A percentile compares a stretch with the other conserved stretches of the same genome.
Conservation (phyloP, 2,888 invertebrate species). For the Phymatocera aterrima region DNA sequence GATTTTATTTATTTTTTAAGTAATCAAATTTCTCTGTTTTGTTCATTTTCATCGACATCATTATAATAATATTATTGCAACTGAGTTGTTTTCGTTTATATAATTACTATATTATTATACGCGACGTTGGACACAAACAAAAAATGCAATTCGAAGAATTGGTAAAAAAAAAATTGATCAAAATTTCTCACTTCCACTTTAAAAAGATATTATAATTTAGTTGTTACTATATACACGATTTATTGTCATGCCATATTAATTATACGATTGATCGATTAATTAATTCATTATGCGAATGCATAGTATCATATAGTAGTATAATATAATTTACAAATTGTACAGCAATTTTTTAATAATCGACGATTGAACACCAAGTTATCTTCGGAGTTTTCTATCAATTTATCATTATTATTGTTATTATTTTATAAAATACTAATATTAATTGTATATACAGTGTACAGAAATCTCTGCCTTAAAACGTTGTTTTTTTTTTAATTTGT, state of each 20-base stretch:
- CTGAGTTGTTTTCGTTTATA: no score
- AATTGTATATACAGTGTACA: conserved; percentile 63
- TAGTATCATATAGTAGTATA: no score
- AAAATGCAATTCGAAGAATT: no score
- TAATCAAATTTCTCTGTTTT: not conserved
- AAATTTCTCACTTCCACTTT: no score
- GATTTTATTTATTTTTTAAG: conserved; percentile 39
- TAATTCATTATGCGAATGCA: no score
- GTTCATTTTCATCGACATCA: no score
- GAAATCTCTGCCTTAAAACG: conserved; percentile 52
- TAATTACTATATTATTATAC: no score
- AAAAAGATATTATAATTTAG: no score
- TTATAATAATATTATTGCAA: no score
- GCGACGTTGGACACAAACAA: no score
- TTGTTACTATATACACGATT: conserved; percentile 45
- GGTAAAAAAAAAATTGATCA: no score
- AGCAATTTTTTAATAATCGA: conserved; percentile 53
- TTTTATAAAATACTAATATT: conserved; percentile 1
- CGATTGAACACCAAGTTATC: conserved; percentile 54
- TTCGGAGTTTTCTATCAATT: not conserved
- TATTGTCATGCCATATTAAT: conserved; percentile 55
- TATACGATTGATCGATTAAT: no score
- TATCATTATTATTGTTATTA: not conserved
- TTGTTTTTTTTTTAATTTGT: not conserved
- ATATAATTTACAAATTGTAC: conserved; percentile 52